phyloP scores from a whole-genome alignment of 2,888 invertebrate species.

The Drosophila fulvimacula region DNA sequence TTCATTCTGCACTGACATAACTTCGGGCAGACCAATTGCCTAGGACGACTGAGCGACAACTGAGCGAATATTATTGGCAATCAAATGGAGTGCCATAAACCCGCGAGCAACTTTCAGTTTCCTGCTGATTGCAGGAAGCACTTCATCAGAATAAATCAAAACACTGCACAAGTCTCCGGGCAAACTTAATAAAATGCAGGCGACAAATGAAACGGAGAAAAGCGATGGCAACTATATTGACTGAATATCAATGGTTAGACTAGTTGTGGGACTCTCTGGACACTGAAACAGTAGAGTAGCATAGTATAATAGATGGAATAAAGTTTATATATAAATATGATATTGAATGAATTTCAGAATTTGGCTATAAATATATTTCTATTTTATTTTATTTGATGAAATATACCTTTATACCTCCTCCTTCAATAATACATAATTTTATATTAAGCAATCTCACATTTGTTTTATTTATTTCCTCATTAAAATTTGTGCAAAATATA shows the following conservation, averaged over 20 bases:
- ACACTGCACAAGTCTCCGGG: slow-evolving; percentile 15
- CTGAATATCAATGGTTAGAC: not conserved
- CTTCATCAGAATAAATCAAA: slow-evolving; percentile 51
- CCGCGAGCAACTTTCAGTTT: slow-evolving; percentile 47
- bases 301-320: too few species aligned
- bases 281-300: not conserved
- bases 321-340: too few species aligned
- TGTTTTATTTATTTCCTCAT: too few species aligned
- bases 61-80: slow-evolving; percentile 70
- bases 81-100: slow-evolving; percentile 68
- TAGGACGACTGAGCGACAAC: slow-evolving; percentile 30
- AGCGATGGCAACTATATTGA: not conserved
- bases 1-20: slow-evolving; percentile 7
- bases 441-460: too few species aligned
- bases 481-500: not conserved
- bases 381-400: too few species aligned
- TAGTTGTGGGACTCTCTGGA: not conserved
- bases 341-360: too few species aligned
- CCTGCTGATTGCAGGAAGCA: slow-evolving; percentile 47
- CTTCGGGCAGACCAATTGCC: slow-evolving; percentile 33
- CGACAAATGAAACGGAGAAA: not conserved
- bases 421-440: too few species aligned
- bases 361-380: too few species aligned
- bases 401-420: too few species aligned
- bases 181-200: slow-evolving; percentile 27